These are phyloP conservation scores for Neoaliturus tenellus DNA, from an alignment of 2,888 invertebrate species.

Conservation along the genomic window DNA sequence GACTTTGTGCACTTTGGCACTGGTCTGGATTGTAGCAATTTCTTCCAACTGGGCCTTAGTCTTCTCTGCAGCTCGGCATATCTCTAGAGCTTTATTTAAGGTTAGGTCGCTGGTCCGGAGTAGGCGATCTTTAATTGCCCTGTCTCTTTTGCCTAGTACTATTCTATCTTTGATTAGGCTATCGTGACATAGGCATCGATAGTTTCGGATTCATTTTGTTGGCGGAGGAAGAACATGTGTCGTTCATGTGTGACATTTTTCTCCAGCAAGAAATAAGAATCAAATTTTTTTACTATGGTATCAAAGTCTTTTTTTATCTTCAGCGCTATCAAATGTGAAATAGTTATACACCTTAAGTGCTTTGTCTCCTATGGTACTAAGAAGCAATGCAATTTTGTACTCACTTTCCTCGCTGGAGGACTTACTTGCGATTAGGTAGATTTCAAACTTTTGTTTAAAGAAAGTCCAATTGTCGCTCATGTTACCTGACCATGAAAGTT, in stretches of 20 bases:
- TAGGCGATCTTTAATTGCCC: slow-evolving; percentile 4
- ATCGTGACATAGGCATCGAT: slow-evolving; percentile 3
- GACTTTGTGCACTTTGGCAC: too few relatives aligned
- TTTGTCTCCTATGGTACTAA: slow-evolving; percentile 8
- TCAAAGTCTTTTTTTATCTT: not conserved
- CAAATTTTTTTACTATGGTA: slow-evolving; percentile 19
- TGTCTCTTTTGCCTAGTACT: slow-evolving; percentile 25
- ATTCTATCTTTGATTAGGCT: slow-evolving; percentile 1
- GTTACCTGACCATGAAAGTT: slow-evolving; percentile 29
- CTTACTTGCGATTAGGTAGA: slow-evolving; percentile 24
- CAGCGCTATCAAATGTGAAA: not conserved
- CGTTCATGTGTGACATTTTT: slow-evolving; percentile 21
- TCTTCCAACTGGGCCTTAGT: slow-evolving; percentile 16
- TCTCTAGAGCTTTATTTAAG: not conserved
- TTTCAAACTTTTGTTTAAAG: slow-evolving; percentile 21
- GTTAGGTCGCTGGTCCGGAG: not conserved
- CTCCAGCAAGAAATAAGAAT: slow-evolving; percentile 12
- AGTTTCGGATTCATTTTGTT: slow-evolving; percentile 17
- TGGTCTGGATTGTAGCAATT: too few relatives aligned
- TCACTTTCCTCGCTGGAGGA: not conserved
- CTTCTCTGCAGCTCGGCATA: slow-evolving; percentile 7
- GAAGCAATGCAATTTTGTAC: slow-evolving; percentile 6
- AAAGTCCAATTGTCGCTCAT: slow-evolving; percentile 35
- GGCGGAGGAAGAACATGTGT: not conserved
- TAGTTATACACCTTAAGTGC: slow-evolving; percentile 18